Base-by-base conservation (phyloP, 2,797 vertebrate species). In the Varecia variegata region DNA sequence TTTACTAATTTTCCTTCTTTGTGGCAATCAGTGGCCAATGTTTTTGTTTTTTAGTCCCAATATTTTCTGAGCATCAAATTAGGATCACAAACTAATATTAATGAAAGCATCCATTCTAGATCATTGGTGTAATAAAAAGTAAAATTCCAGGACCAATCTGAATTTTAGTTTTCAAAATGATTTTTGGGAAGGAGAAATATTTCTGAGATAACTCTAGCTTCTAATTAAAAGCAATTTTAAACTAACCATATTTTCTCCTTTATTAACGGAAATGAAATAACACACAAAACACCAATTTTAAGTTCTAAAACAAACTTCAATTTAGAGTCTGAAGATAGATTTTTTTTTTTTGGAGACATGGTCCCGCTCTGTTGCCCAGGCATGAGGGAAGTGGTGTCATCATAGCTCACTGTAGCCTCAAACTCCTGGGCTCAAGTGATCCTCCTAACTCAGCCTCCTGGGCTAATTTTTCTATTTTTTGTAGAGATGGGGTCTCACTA, bases 211-310 rank as follows among this genome's bases (percentile, higher is more conserved):
- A 88, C 18, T 87, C 90, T n/a, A 87, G 45, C 25, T 81, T 95
- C 40, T 70, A 17, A 87, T 38, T 92, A 84, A 93, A 83, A 95
- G 15, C 38, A 93, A 93, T 68, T 93, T 90, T 79, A 94, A 90
- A 81, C 32, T 68, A 90, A 74, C 38, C 43, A 10, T 40, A 65
- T 76, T 93, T 68, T 71, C 8, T 88, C 43, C 7, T 82, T 93
- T 96, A 94, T 47, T 50, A 88, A 43, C 4, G 68, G 84, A 83
- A 70, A 70, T 83, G 12, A 93, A 68, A 81, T 40, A 58, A 47
- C 12, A 50, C 38, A 90, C 5, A 65, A 88, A 94, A 30, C 17
- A 93, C 76, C 47, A 71, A 88, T 79, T 96, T 95, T 73, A 40
- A 40, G 9, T 79, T 45, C 87, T 65, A 92, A 92, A 96, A 77